Conservation (phyloP, 1,140 invertebrate species). For the Mesaphorura yosii region DNA sequence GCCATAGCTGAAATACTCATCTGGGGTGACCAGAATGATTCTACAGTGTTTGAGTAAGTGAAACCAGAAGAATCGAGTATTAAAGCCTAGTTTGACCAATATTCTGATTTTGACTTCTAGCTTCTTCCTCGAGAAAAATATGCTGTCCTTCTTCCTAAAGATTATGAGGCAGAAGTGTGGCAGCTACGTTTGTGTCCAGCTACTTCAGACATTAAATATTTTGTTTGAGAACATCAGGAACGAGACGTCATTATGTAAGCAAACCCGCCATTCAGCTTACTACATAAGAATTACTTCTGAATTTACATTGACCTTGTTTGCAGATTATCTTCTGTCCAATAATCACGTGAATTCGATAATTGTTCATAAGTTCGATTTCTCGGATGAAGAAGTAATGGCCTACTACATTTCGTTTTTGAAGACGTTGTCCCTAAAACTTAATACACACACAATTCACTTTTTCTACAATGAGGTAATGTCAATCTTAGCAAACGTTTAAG, state of each 20-base stretch:
- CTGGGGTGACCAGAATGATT: slow-evolving; percentile 99
- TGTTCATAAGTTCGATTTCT: slow-evolving; percentile 98
- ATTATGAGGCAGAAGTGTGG: slow-evolving; percentile 97
- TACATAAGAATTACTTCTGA: slow-evolving; percentile 2
- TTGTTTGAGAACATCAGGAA: slow-evolving; percentile 98
- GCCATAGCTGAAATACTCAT: slow-evolving; percentile 98
- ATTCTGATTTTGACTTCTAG: slow-evolving; percentile 47
- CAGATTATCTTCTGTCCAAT: slow-evolving; percentile 97
- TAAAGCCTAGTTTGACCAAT: slow-evolving; percentile 3
- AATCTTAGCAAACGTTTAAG: background rate
- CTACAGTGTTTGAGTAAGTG: slow-evolving; percentile 95
- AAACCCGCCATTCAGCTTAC: slow-evolving; percentile 1
- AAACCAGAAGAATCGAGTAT: slow-evolving; percentile 1
- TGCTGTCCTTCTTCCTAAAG: slow-evolving; percentile 93
- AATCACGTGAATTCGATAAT: slow-evolving; percentile 99
- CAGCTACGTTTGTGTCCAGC: slow-evolving; percentile 92
- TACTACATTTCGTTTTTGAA: slow-evolving; percentile 99
- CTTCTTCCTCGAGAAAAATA: slow-evolving; percentile 98
- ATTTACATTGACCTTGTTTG: slow-evolving; percentile 37
- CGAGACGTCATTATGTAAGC: slow-evolving; percentile 96
- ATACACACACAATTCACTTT: slow-evolving; percentile 97
- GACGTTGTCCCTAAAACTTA: slow-evolving; percentile 95
- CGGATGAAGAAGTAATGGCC: slow-evolving; percentile 99
- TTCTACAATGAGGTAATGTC: slow-evolving; percentile 94
- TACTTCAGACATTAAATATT: slow-evolving; percentile 96